Base-by-base conservation (phyloP, 64 coral and sea anemone species). In the Cladopsammia gracilis region DNA sequence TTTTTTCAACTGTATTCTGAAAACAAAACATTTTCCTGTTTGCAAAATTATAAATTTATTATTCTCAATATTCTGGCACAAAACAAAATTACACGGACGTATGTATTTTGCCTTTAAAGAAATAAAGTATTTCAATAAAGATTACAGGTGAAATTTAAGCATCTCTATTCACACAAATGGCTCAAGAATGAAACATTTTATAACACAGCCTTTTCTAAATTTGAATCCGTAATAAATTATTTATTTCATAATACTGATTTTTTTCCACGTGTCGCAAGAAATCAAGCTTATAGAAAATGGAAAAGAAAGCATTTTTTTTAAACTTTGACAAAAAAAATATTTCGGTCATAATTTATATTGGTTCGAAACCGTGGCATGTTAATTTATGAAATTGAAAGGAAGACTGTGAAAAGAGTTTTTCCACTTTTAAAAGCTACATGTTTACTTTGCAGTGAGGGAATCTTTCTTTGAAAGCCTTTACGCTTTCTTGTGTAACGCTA, bases 381-480 rank as follows among this genome's bases (percentile, higher is more conserved):
- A 34, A 34, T 34, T 34, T 34, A 34, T 34, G 34, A 34, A 34
- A 34, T 34, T 34, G 26, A 44, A 8, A 45, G 22, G 25, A 44
- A 44, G 26, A 51, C 19, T 75, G 45, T 19, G 61, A 19, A 16
- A 75, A 25, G 65, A 23, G 19, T 75, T 18, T 75, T 84, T 84
- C 23, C 43, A 6, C 3, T 67, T 56, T 42, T 2, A 34, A 34
- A 34, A 34, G 34, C 90, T 82, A 97, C 90, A 87, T 91, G 15
- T 88, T 69, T 16, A 97, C 92, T 70, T 94, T 97, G 50, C 96
- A 97, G 50, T 89, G 68, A 58, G 96, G 96, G 83, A 94, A 97
- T 59, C 88, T 97, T 79, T 90, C 71, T 80, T 94, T 97, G 53
- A 98, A 98, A 52, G 74, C 73, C n/a, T 52, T 91, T 7, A 98